These are phyloP conservation scores for Athrips mouffetella DNA, from an alignment of 2,888 invertebrate species.

Conservation along the genomic window DNA sequence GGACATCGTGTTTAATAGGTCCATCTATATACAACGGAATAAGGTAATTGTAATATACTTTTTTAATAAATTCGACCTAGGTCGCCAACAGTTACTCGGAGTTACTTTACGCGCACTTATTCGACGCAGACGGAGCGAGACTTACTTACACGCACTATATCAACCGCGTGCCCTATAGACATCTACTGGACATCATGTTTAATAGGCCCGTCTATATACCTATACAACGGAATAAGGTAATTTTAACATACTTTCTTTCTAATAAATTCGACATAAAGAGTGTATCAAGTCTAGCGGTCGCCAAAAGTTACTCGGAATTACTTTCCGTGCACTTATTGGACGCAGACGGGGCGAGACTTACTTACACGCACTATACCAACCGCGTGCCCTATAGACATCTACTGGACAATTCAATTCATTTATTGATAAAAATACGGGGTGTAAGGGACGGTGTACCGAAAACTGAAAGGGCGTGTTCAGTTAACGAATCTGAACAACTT, in stretches of 20 bases:
- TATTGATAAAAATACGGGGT: no score
- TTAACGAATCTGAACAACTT: no score
- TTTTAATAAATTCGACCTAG: no score
- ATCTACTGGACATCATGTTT: slow-evolving; percentile 86
- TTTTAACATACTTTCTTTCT: no score
- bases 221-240: slow-evolving; percentile 84
- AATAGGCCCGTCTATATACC: slow-evolving; percentile 88
- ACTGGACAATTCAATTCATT: no score
- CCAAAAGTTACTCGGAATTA: slow-evolving; percentile 82
- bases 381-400: slow-evolving; percentile 85
- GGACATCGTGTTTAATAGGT: slow-evolving; percentile 87
- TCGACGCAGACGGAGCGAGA: no score
- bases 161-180: slow-evolving; percentile 84
- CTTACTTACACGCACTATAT: slow-evolving; percentile 88
- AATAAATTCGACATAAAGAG: no score
- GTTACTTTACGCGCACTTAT: slow-evolving; percentile 88
- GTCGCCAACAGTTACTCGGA: slow-evolving; percentile 80
- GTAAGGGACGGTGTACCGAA: no score
- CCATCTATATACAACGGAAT: slow-evolving; percentile 86
- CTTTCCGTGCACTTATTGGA: slow-evolving; percentile 90
- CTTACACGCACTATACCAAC: slow-evolving; percentile 88
- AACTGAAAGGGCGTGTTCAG: no score
- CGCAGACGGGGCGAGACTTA: no score
- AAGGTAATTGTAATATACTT: slow-evolving; percentile 78
- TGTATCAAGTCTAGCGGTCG: slow-evolving; percentile 27